Base-by-base conservation (phyloP, 1,140 invertebrate species). In the Prorops nasuta region DNA sequence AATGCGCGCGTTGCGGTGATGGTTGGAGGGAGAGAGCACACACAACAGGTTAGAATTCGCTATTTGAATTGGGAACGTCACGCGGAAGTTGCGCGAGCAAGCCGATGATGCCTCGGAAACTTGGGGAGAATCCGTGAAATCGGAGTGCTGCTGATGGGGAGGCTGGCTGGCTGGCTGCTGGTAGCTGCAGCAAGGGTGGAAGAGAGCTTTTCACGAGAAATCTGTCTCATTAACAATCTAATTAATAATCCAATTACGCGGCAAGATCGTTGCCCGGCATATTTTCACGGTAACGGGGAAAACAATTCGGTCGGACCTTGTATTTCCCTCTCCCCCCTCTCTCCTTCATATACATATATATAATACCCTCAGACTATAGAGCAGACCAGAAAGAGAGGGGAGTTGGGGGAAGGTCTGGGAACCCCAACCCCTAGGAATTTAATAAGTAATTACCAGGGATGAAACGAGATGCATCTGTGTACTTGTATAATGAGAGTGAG, bases 201-300 rank as follows among this genome's bases (percentile, higher is more conserved):
- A n/a, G n/a, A n/a, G n/a, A n/a, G n/a, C 57, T 60, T 60, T 63
- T 58, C 52, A 67, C 58, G 54, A 49, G 60, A 69, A 74, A 74
- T 74, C 65, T 70, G 72, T 73, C 71, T 76, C 74, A 74, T 76
- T 74, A 77, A 73, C 74, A 67, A 73, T 72, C 69, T 76, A 77
- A 77, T 77, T 77, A 76, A 76, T 77, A 77, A 76, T 77, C 72
- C 72, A 77, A 76, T 76, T 76, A 76, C 67, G 67, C 56, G 57
- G 68, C 64, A 67, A 69, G 66, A 67, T 68, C 64, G 54, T 57
- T 52, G 54, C 44, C 56, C 55, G 66, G 60, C 62, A 68, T 72
- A 69, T 72, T 73, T 74, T 71, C 68, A 67, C 52, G 66, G 59
- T 71, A 73, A 71, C 66, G 66, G 66, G n/a, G 65, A 74, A 74